These are phyloP conservation scores for Dryoscopus gambensis DNA, from an alignment of 2,113 vertebrate species.

Conservation along the genomic window DNA sequence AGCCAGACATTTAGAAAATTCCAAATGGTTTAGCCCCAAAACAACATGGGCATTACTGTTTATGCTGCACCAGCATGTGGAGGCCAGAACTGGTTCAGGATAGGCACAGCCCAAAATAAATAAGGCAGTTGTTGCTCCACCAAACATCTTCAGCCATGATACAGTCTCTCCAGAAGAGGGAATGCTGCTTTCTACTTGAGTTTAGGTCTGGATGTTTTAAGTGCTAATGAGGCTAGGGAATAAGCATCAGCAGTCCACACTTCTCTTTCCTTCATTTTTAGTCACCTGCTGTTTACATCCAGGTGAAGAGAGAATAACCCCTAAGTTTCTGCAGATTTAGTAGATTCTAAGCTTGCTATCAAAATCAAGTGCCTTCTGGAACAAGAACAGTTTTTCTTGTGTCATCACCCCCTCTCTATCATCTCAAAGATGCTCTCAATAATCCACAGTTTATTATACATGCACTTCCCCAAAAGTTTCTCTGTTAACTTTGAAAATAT, in stretches of 20 bases:
- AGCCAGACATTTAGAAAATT: background rate
- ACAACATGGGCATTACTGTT: background rate
- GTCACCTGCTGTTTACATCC: background rate
- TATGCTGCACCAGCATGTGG: background rate
- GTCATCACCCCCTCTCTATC: background rate
- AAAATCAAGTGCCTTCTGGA: background rate
- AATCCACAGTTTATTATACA: background rate
- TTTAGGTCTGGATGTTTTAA: background rate
- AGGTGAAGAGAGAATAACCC: background rate
- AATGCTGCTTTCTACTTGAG: background rate
- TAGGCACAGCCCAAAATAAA: background rate
- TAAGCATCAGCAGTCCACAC: background rate
- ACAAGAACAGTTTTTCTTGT: background rate
- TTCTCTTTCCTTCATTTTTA: background rate
- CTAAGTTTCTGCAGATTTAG: background rate
- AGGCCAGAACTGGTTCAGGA: background rate
- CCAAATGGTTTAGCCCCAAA: background rate
- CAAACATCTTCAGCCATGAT: background rate
- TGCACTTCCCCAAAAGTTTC: background rate
- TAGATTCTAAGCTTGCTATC: background rate
- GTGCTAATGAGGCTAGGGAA: background rate
- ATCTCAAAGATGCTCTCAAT: background rate
- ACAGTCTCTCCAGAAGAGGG: background rate
- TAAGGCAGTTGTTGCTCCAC: background rate
- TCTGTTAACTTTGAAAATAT: background rate